Base-by-base conservation (phyloP, 2,888 invertebrate genomes). In the Latrodectus hesperus region DNA sequence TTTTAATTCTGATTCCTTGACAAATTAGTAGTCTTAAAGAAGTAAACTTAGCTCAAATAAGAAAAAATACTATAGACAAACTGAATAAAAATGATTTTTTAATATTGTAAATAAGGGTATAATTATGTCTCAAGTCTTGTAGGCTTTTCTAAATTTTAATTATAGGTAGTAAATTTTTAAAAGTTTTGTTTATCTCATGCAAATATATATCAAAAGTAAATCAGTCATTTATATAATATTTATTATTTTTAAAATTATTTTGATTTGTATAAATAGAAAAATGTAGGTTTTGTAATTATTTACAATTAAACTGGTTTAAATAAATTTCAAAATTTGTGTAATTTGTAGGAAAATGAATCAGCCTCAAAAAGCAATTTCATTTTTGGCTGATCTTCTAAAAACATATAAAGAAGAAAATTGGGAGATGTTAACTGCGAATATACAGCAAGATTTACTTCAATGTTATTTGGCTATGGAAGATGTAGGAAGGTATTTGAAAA, bases 381-480 rank as follows among this genome's bases (percentile, higher is more conserved):
- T 98, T 92, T 94, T 98, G 1, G 94, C 95, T 77, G 98, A 98
- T 91, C 95, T 97, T 0, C 93, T 98, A 51, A 95, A 96, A 79
- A 97, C 96, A 8, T 96, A 97, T 90, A 95, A 95, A 91, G 95
- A 96, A 82, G 98, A 98, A 91, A 96, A 96, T 26, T 99, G 99
- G 98, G 93, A 94, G 84, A 94, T 95, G 81, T 93, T 98, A 64
- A 96, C 96, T 22, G 92, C 92, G 55, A 90, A 91, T 73, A 97
- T 96, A 0, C 94, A 96, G 89, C 93, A 97, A 0, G 96, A 97
- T 91, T 93, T 98, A 65, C 96, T 97, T 0, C 95, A 95, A 73
- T 98, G 97, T 90, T 96, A 97, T 91, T 94, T 95, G 90, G 95
- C 95, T 91, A 95, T 96, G 93, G 94, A 94, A 22, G 97, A 98